phyloP scores from a whole-genome alignment of 2,797 vertebrate genomes.

The Philypnodon macrostomus region DNA sequence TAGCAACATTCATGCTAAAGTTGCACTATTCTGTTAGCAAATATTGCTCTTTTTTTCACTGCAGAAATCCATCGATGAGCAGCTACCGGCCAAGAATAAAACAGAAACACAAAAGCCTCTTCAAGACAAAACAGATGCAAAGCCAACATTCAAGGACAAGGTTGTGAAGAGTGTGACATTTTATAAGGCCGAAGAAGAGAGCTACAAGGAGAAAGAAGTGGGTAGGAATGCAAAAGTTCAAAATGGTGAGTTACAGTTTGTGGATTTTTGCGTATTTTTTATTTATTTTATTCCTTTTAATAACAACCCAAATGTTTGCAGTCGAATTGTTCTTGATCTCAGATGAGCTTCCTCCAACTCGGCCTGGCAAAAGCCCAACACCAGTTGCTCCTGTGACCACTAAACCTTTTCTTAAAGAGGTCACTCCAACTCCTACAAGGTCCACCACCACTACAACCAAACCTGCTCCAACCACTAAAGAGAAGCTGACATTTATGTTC shows the following conservation, averaged over 20 bases:
- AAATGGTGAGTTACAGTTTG: conserved; percentile 80
- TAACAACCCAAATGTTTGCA: too few relatives aligned
- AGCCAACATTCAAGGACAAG: conserved; percentile 60
- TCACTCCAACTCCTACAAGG: conserved; percentile 18
- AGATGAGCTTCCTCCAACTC: conserved; percentile 24
- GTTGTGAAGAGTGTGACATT: conserved; percentile 86
- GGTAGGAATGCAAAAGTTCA: conserved; percentile 59
- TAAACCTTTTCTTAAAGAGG: conserved; percentile 7
- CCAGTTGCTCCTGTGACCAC: conserved; percentile 15
- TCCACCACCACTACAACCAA: conserved; percentile 29
- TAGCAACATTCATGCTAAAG: too few relatives aligned
- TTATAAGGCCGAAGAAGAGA: conserved; percentile 85
- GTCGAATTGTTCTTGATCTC: conserved; percentile 34
- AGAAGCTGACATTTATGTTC: conserved; percentile 18
- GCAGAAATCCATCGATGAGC: conserved; percentile 82
- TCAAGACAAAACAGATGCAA: conserved; percentile 54
- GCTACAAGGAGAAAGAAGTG: conserved; percentile 57
- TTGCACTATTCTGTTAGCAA: too few relatives aligned
- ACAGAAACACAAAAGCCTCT: conserved; percentile 53
- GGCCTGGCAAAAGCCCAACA: neutral
- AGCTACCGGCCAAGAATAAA: conserved; percentile 39
- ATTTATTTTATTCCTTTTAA: neutral
- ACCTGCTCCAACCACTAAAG: conserved; percentile 12
- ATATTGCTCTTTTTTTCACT: conserved; percentile 4
- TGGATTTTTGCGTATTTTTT: neutral